Conservation (phyloP, 2,113 vertebrate genomes). For the Clinocottus analis region DNA sequence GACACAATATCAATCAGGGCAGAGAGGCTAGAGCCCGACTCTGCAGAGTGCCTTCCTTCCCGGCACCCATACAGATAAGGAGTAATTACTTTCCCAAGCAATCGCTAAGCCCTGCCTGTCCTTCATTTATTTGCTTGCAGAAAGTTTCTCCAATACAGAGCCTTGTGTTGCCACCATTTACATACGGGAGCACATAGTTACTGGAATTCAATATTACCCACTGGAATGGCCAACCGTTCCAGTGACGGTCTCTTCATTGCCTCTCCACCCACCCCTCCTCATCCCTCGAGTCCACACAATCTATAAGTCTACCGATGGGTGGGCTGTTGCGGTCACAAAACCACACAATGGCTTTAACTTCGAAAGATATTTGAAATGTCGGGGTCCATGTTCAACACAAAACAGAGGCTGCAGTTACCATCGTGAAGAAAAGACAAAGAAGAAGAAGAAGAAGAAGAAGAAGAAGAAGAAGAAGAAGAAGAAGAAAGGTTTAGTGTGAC, state of each 20-base stretch:
- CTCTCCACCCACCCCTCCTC: neutral
- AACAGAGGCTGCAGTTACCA: constrained; percentile 32
- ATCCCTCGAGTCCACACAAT: constrained; percentile 30
- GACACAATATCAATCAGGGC: constrained; percentile 50
- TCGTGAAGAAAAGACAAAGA: constrained; percentile 10
- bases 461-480: constrained; percentile 21
- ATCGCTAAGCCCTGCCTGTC: constrained; percentile 44
- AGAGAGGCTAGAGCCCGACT: constrained; percentile 12
- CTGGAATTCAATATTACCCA: constrained; percentile 57
- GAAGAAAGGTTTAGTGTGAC: constrained; percentile 26
- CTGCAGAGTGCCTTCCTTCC: constrained; percentile 33
- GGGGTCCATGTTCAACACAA: neutral
- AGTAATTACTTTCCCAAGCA: constrained; percentile 77
- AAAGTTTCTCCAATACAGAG: constrained; percentile 53
- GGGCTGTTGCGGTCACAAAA: constrained; percentile 39
- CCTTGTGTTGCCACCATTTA: constrained; percentile 45
- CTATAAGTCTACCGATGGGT: constrained; percentile 10
- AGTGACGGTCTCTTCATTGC: constrained; percentile 26
- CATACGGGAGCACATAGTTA: constrained; percentile 42
- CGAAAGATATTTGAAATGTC: constrained; percentile 59
- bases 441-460: constrained; percentile 12
- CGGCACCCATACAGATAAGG: constrained; percentile 69
- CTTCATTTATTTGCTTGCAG: constrained; percentile 66
- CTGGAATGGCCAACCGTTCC: constrained; percentile 44
- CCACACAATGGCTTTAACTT: constrained; percentile 20